A percentile compares a stretch with the other conserved stretches of the same genome.
Evolutionary conservation across 2,888 invertebrate species (phyloP).

Genomic region (Theretra japonica): DNA sequence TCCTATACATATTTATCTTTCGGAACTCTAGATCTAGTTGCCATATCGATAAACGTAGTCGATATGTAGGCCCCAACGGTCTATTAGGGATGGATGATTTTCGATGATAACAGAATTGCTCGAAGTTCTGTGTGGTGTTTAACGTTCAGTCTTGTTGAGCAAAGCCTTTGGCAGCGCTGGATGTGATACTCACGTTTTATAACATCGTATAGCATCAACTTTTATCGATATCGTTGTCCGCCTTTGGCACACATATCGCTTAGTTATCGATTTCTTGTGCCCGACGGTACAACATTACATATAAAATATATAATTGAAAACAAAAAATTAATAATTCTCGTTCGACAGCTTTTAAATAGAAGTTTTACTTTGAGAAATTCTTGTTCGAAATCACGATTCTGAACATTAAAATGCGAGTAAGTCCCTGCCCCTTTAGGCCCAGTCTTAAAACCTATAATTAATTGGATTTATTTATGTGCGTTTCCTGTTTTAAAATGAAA

Average conservation of each 20-base stretch:
- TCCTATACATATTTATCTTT: conserved; percentile 14
- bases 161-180: conserved; percentile 20
- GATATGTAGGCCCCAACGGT: conserved; percentile 14
- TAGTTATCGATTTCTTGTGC: background rate
- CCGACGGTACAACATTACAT: background rate
- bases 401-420: too few species aligned
- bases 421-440: background rate
- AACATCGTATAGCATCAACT: background rate
- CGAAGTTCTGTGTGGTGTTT: conserved; percentile 11
- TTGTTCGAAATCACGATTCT: background rate
- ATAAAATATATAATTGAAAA: conserved; percentile 8
- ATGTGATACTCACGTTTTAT: background rate
- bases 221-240: conserved; percentile 22
- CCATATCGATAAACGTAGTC: conserved; percentile 17
- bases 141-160: conserved; percentile 23
- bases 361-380: background rate
- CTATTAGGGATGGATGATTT: conserved; percentile 15
- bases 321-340: conserved; percentile 3
- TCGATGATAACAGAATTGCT: conserved; percentile 18
- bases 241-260: background rate
- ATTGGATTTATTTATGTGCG: too few species aligned
- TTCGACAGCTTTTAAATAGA: conserved; percentile 2
- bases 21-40: conserved; percentile 21
- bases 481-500: too few species aligned
- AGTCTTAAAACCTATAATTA: background rate